Evolutionary conservation across 2,113 vertebrate species (phyloP), one percentile per base, ranked within the genome.

Genomic region (Phyllostomus discolor): DNA sequence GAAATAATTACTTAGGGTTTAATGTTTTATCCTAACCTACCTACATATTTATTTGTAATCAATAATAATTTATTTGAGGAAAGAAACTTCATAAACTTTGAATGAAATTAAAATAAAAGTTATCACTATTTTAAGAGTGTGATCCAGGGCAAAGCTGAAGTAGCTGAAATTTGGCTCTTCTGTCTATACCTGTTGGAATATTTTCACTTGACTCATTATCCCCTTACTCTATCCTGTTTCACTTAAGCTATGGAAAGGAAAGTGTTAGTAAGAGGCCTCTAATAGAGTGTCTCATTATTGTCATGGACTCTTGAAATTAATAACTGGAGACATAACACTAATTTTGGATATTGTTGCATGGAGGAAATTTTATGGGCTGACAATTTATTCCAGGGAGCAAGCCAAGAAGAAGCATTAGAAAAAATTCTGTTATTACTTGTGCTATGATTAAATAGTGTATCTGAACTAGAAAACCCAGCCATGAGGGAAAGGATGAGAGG

Each of bases 101-200:
- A 93, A 48, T n/a, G 64, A 84, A 94, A 88, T 92, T 28, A 69
- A 94, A 91, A 94, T 72, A 38, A 91, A 80, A 75, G 69, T 76
- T 12, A 19, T 1, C 35, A 84, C 90, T 86, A 62, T 57, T 54
- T 88, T 95, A 80, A 80, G 78, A 46, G 4, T 91, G 48, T 88
- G 64, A 79, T 38, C 19, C 10, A 59, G 50, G 5, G 2, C 3
- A 94, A 76, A 72, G 22, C 22, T 50, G 35, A 91, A 79, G 38
- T 70, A 88, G 6, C 38, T 57, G 24, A 70, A 75, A 80, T 76
- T 88, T 59, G 46, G 7, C 9, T n/a, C 16, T 80, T 81, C 38
- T 85, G 28, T 10, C 5, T 76, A 6, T n/a, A 54, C 24, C 83
- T 92, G 26, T n/a, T 94, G 31, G 0, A 72, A 52, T 83, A 72